These are phyloP conservation scores for Leucozona laternaria DNA, from an alignment of 2,888 invertebrate species.

Conservation along the genomic window DNA sequence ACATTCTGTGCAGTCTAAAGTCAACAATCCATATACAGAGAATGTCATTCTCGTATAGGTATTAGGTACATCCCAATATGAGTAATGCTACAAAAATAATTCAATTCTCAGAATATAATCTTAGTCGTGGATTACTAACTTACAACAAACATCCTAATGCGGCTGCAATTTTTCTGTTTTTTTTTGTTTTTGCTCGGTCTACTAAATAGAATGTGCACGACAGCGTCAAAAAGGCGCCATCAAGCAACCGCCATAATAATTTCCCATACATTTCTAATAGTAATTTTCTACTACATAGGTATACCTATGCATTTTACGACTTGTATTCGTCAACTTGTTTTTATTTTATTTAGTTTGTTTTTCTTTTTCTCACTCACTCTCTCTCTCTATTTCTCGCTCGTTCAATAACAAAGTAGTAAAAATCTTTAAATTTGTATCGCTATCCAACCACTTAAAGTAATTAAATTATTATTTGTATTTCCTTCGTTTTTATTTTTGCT, in stretches of 20 bases:
- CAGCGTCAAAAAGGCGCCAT: constrained; percentile 66
- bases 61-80: constrained; percentile 6
- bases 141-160: neutral
- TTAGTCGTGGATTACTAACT: constrained; percentile 7
- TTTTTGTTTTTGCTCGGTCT: neutral
- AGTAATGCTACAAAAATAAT: neutral
- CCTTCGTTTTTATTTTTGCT: constrained; percentile 17
- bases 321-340: constrained; percentile 12
- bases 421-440: neutral
- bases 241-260: constrained; percentile 17
- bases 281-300: constrained; percentile 9
- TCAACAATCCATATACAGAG: neutral
- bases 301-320: neutral
- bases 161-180: neutral
- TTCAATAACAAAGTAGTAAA: neutral
- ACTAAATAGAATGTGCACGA: constrained; percentile 49
- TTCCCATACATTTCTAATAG: neutral
- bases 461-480: constrained; percentile 47
- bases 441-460: constrained; percentile 22
- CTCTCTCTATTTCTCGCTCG: neutral
- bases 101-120: constrained; percentile 15
- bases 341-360: neutral
- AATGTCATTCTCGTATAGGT: neutral
- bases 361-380: neutral
- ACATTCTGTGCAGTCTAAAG: neutral